Evolutionary conservation across 2,113 vertebrate genomes (phyloP).

Genomic region (Triplophysa tibetana): DNA sequence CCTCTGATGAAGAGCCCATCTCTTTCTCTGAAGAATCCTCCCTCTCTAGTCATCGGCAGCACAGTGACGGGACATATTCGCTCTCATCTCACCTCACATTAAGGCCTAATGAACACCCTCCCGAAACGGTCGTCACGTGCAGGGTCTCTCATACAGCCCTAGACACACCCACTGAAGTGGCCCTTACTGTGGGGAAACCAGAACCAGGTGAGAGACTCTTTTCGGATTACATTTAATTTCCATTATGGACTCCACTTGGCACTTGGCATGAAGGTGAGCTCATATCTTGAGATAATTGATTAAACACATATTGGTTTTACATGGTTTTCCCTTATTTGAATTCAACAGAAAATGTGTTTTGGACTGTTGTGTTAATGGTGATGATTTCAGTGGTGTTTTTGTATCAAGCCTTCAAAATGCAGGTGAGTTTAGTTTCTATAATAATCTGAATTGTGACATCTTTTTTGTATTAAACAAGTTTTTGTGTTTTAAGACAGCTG

Average conservation of each 20-base stretch:
- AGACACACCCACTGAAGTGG: constrained; percentile 54
- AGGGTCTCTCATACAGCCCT: constrained; percentile 74
- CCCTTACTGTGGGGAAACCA: constrained; percentile 57
- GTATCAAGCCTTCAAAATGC: constrained; percentile 65
- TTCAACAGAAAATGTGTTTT: constrained; percentile 63
- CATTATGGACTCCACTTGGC: background rate
- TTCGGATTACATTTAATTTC: background rate
- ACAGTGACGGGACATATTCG: constrained; percentile 74
- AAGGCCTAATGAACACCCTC: constrained; percentile 34
- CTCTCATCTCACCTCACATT: constrained; percentile 73
- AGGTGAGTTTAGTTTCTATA: background rate
- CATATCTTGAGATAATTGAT: too few relatives aligned
- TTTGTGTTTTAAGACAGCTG: constrained; percentile 17
- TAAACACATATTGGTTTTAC: background rate
- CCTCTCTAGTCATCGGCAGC: constrained; percentile 80
- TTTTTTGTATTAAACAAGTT: background rate
- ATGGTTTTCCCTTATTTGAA: constrained; percentile 7
- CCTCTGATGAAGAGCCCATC: constrained; percentile 59
- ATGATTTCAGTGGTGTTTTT: constrained; percentile 69
- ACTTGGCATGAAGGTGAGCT: background rate
- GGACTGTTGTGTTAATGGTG: constrained; percentile 67
- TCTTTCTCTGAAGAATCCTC: constrained; percentile 61
- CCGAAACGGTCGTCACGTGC: constrained; percentile 76
- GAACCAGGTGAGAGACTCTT: constrained; percentile 57
- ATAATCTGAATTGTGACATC: background rate